These are phyloP conservation scores for Bovichtus diacanthus DNA, from an alignment of 2,797 vertebrate species.

Conservation along the genomic window DNA sequence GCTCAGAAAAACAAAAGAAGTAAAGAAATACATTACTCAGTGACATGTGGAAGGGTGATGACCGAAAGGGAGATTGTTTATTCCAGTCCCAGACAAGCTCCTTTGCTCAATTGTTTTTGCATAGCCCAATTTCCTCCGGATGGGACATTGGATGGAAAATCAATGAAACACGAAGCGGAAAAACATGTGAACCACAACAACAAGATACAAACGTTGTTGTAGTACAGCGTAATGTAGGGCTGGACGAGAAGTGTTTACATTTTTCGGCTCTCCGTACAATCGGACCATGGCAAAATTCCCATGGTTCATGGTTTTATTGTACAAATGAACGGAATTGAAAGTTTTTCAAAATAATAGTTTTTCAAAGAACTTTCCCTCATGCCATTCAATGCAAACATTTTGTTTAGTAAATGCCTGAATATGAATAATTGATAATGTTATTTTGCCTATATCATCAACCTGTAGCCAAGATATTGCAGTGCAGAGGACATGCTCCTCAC, in stretches of 20 bases:
- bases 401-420: background rate
- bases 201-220: slow-evolving; percentile 16
- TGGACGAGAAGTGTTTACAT: background rate
- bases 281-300: background rate
- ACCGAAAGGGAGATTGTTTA: slow-evolving; percentile 52
- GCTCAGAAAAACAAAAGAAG: slow-evolving; percentile 5
- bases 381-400: background rate
- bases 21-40: slow-evolving; percentile 44
- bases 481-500: background rate
- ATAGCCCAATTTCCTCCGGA: slow-evolving; percentile 60
- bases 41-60: slow-evolving; percentile 26
- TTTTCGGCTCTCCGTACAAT: background rate
- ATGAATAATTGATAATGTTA: background rate
- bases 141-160: slow-evolving; percentile 70
- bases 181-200: slow-evolving; percentile 48
- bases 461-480: background rate
- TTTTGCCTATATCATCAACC: background rate
- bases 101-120: slow-evolving; percentile 53
- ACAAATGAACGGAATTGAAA: slow-evolving; percentile 3
- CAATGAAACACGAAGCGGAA: slow-evolving; percentile 51
- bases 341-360: background rate
- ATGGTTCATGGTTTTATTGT: background rate
- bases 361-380: background rate
- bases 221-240: background rate
- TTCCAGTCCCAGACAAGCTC: slow-evolving; percentile 41